phyloP scores from a whole-genome alignment of 2,113 vertebrate genomes.

The Psittacus erithacus region DNA sequence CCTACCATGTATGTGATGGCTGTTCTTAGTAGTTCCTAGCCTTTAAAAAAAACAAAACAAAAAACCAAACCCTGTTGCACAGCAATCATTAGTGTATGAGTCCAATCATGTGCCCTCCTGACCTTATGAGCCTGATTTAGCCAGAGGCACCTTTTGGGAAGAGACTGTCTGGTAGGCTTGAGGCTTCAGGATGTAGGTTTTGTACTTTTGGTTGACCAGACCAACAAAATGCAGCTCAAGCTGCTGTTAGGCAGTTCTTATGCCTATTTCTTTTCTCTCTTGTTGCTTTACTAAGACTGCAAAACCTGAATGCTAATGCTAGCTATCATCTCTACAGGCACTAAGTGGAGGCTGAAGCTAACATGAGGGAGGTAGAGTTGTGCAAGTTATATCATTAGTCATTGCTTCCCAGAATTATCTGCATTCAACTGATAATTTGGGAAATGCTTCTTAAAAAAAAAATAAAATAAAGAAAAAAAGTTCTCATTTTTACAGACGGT shows the following conservation, averaged over 20 bases:
- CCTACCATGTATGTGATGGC: neutral
- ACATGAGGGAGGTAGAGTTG: neutral
- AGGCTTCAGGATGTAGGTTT: neutral
- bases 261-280: neutral
- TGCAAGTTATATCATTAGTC: conserved; percentile 8
- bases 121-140: neutral
- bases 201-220: neutral
- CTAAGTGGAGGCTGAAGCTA: neutral
- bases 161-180: neutral
- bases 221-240: neutral
- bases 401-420: conserved; percentile 14
- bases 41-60: neutral
- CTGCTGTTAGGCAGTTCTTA: neutral
- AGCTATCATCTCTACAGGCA: neutral
- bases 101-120: neutral
- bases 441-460: neutral
- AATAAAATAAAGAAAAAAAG: neutral
- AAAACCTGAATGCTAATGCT: neutral
- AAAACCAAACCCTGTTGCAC: neutral
- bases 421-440: neutral
- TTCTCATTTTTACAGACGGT: neutral
- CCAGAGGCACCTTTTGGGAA: neutral
- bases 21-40: neutral
- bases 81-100: neutral
- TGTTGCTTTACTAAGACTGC: neutral